A percentile compares a stretch with the other conserved stretches of the same genome.
phyloP scores from a whole-genome alignment of 2,888 invertebrate species.

The Lordiphosa fenestrarum region DNA sequence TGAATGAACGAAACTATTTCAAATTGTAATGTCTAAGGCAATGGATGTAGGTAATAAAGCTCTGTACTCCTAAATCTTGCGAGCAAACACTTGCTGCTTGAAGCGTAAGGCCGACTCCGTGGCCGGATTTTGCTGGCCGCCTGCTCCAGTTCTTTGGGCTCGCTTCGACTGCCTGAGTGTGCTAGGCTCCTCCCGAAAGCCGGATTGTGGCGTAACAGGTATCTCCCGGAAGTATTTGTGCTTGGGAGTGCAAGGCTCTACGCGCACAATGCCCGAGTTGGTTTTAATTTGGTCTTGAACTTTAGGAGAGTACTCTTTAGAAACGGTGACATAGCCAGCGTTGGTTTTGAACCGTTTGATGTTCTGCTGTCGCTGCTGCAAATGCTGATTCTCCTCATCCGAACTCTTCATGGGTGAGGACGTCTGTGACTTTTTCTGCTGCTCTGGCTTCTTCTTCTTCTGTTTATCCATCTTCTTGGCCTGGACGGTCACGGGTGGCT shows the following conservation, averaged over 20 bases:
- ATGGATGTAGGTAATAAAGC: background rate
- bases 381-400: constrained; percentile 47
- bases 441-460: background rate
- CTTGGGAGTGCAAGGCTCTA: constrained; percentile 71
- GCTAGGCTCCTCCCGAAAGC: constrained; percentile 24
- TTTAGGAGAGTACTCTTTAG: constrained; percentile 2
- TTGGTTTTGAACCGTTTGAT: constrained; percentile 40
- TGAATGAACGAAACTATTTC: background rate
- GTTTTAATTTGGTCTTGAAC: constrained; percentile 46
- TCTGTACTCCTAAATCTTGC: constrained; percentile 10
- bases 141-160: background rate
- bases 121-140: constrained; percentile 28
- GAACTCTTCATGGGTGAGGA: constrained; percentile 45
- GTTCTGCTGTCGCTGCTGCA: background rate
- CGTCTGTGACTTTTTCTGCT: constrained; percentile 2
- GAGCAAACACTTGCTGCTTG: constrained; percentile 36
- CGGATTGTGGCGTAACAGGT: constrained; percentile 55
- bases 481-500: constrained; percentile 19
- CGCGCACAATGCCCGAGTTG: constrained; percentile 69
- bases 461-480: background rate
- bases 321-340: constrained; percentile 55
- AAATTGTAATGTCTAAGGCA: background rate
- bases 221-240: constrained; percentile 65
- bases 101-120: constrained; percentile 50
- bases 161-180: background rate